These are phyloP conservation scores for Capromys pilorides DNA, from an alignment of 2,797 vertebrate genomes.

Conservation along the genomic window DNA sequence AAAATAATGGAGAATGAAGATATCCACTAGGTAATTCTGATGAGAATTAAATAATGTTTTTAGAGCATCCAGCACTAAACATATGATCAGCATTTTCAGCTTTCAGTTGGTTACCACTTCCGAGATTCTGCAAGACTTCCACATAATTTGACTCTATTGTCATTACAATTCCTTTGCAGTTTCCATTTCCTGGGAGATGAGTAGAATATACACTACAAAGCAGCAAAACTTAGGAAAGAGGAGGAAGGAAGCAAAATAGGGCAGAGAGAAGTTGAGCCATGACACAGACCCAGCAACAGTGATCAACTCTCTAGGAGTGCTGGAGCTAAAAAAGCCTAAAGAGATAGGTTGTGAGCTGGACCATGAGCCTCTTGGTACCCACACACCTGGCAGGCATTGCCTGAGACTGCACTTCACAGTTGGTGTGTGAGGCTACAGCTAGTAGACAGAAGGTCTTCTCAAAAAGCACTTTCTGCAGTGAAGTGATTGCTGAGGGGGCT, in stretches of 20 bases:
- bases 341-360: background rate
- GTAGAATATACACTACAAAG: background rate
- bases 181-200: background rate
- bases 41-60: background rate
- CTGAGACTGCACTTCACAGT: background rate
- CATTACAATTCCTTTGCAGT: background rate
- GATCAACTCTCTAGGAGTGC: background rate
- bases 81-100: background rate
- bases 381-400: background rate
- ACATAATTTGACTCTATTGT: background rate
- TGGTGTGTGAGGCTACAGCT: background rate
- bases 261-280: background rate
- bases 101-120: background rate
- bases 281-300: fast-evolving
- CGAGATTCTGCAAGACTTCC: background rate
- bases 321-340: background rate
- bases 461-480: background rate
- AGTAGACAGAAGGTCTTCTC: background rate
- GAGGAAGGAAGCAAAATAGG: background rate
- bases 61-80: background rate
- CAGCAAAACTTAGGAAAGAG: background rate
- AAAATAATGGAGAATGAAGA: background rate
- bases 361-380: background rate
- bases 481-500: background rate
- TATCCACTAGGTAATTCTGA: background rate